phyloP scores from a whole-genome alignment of 2,888 invertebrate species.

The Eupithecia abbreviata region DNA sequence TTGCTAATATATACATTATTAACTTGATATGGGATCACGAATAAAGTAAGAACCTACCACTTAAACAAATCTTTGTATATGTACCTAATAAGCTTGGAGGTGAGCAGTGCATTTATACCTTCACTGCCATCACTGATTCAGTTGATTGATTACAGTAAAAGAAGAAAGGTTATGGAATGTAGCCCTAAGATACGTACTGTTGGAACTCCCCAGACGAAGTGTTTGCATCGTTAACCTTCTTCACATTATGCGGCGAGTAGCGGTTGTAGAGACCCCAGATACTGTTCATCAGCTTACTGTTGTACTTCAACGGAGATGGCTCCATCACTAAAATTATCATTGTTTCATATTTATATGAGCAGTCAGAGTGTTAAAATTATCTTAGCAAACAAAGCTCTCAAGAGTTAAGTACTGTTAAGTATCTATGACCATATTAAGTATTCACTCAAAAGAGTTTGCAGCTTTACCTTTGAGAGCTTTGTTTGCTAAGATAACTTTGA shows the following conservation, averaged over 20 bases:
- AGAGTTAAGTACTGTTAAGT: no score
- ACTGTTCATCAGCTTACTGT: slow-evolving; percentile 94
- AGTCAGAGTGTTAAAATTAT: no score
- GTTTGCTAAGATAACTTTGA: no score
- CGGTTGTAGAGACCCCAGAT: slow-evolving; percentile 96
- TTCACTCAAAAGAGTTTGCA: no score
- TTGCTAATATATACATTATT: neutral
- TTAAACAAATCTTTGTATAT: neutral
- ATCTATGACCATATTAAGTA: no score
- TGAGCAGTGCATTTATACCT: neutral
- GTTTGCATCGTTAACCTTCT: slow-evolving; percentile 87
- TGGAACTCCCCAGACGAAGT: slow-evolving; percentile 76
- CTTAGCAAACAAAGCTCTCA: no score
- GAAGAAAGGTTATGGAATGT: neutral
- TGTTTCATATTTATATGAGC: neutral
- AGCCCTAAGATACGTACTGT: slow-evolving; percentile 65
- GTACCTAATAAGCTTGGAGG: neutral
- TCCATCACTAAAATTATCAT: slow-evolving; percentile 82
- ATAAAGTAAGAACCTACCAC: neutral
- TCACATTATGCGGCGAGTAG: slow-evolving; percentile 94
- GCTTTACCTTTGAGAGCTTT: no score
- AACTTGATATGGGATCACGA: neutral
- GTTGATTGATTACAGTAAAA: neutral
- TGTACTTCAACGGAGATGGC: slow-evolving; percentile 89
- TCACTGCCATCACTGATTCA: neutral